Evolutionary conservation across 2,113 vertebrate species (phyloP).

Genomic region (Rutilus rutilus): DNA sequence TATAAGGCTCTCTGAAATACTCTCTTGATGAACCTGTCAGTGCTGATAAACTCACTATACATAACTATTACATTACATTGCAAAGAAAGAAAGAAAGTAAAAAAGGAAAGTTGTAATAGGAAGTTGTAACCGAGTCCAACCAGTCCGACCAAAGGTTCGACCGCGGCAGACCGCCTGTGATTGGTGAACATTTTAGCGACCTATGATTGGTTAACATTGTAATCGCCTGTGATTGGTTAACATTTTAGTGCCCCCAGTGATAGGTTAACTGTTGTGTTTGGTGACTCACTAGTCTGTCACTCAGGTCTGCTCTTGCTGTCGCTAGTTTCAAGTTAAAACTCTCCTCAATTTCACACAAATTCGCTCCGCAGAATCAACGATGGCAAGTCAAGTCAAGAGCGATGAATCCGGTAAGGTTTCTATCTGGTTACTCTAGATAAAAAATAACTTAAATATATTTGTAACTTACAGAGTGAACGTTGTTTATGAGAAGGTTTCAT

Average conservation of each 20-base stretch:
- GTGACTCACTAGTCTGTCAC: no score
- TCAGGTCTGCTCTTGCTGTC: no score
- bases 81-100: neutral
- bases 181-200: neutral
- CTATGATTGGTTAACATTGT: neutral
- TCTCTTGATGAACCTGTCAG: no score
- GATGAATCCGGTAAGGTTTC: neutral
- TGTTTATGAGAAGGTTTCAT: neutral
- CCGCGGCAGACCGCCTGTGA: neutral
- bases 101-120: no score
- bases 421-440: neutral
- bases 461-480: no score
- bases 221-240: neutral
- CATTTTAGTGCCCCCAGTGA: neutral
- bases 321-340: neutral
- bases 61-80: no score
- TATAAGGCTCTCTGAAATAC: no score
- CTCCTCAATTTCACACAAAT: neutral
- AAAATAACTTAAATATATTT: neutral
- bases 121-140: neutral
- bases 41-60: no score
- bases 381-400: neutral
- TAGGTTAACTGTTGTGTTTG: neutral
- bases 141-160: neutral
- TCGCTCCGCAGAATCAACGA: neutral